Evolutionary conservation across 2,888 invertebrate species (phyloP).

Genomic region (Agonopterix alstromeriana): DNA sequence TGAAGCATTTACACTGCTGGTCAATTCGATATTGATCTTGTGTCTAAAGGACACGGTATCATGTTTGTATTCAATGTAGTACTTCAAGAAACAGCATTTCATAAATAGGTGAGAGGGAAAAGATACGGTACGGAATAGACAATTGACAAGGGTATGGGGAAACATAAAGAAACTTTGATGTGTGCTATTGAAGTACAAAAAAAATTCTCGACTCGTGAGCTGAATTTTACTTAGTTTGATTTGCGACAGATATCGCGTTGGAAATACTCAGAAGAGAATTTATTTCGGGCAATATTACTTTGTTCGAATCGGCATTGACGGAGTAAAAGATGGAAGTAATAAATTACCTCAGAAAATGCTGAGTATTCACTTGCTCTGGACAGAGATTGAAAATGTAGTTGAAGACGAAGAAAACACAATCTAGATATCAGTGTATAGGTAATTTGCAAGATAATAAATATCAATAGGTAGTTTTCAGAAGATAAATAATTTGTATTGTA

Average conservation of each 20-base stretch:
- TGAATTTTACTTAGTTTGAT: conserved; percentile 44
- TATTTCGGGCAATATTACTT: conserved; percentile 18
- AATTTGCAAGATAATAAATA: too few relatives aligned
- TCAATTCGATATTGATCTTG: too few relatives aligned
- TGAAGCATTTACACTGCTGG: too few relatives aligned
- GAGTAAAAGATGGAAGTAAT: conserved; percentile 13
- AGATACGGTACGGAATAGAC: conserved; percentile 43
- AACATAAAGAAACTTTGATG: conserved; percentile 53
- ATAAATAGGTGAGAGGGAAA: conserved; percentile 21
- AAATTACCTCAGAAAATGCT: conserved; percentile 6
- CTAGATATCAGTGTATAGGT: too few relatives aligned
- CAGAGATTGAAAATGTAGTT: neutral
- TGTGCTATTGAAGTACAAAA: conserved; percentile 45
- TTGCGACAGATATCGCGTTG: conserved; percentile 34
- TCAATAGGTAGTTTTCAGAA: too few relatives aligned
- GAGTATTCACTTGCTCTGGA: conserved; percentile 5
- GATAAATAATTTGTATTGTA: too few relatives aligned
- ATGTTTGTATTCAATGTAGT: too few relatives aligned
- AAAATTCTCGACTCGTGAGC: conserved; percentile 44
- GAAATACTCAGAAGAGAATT: conserved; percentile 19
- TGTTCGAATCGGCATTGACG: conserved; percentile 22
- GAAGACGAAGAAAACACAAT: too few relatives aligned
- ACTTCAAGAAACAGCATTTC: conserved; percentile 12
- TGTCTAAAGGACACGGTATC: too few relatives aligned
- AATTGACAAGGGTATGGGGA: conserved; percentile 52